These are phyloP conservation scores for Thinocorus orbignyianus DNA, from an alignment of 2,113 vertebrate species.

Conservation along the genomic window DNA sequence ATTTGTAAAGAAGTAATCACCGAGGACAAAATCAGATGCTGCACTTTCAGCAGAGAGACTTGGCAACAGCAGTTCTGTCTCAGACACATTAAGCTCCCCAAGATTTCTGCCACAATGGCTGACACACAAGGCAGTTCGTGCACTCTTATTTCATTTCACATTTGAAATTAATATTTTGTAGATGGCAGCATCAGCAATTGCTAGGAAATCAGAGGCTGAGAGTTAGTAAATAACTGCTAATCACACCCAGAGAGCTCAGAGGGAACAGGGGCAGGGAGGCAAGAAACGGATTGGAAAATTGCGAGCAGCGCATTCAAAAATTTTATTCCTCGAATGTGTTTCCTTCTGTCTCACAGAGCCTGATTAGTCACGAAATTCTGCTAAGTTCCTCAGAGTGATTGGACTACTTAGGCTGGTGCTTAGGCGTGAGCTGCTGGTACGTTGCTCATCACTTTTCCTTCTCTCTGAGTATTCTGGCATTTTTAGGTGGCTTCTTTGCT, in stretches of 20 bases:
- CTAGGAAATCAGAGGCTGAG: slow-evolving; percentile 14
- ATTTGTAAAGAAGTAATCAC: slow-evolving; percentile 8
- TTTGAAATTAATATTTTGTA: slow-evolving; percentile 50
- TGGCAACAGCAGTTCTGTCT: not conserved
- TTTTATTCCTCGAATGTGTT: slow-evolving; percentile 5
- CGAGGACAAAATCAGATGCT: not conserved
- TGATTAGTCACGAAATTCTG: slow-evolving; percentile 34
- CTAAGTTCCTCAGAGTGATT: slow-evolving; percentile 13
- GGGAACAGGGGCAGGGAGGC: not conserved
- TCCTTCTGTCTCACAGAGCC: not conserved
- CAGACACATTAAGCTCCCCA: not conserved
- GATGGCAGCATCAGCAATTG: slow-evolving; percentile 9
- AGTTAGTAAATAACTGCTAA: slow-evolving; percentile 33
- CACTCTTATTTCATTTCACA: not conserved
- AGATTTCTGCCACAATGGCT: not conserved
- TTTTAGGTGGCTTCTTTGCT: slow-evolving; percentile 10
- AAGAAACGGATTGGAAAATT: slow-evolving; percentile 41
- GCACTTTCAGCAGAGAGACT: not conserved
- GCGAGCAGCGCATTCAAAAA: not conserved
- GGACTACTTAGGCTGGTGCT: not conserved
- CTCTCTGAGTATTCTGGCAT: not conserved
- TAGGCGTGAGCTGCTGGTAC: not conserved
- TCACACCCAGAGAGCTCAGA: not conserved
- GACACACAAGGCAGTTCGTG: not conserved
- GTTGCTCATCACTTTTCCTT: not conserved